These are phyloP conservation scores for Phaenicophaeus curvirostris DNA, from an alignment of 2,797 vertebrate genomes.

Conservation along the genomic window DNA sequence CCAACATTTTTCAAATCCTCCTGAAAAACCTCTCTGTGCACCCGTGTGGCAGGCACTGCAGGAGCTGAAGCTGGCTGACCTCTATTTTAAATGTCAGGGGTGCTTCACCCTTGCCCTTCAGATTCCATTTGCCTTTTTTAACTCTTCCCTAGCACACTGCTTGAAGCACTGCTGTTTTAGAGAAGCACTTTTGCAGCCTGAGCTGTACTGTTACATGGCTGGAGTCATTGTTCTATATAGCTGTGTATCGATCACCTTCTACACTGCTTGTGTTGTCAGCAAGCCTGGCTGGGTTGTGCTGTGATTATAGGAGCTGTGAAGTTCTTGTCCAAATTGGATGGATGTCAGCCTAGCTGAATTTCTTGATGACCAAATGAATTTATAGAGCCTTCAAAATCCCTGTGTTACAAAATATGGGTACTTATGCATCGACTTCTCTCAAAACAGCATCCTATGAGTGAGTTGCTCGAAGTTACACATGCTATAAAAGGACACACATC, in stretches of 20 bases:
- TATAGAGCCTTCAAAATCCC: not conserved
- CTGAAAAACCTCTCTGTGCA: not conserved
- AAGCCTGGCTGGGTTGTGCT: not conserved
- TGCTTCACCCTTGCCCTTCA: not conserved
- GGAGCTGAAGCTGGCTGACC: constrained; percentile 28
- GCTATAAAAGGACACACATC: not conserved
- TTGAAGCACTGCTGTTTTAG: accelerated
- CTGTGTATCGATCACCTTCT: too few relatives aligned
- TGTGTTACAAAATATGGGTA: not conserved
- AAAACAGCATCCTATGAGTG: not conserved
- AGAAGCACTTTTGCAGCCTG: not conserved
- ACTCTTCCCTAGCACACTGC: not conserved
- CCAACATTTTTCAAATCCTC: not conserved
- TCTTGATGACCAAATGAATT: not conserved
- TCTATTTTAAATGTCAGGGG: constrained; percentile 50
- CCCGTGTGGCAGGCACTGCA: not conserved
- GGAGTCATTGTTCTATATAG: accelerated
- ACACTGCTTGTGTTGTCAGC: accelerated
- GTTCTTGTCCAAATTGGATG: not conserved
- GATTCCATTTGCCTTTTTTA: not conserved
- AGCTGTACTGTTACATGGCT: accelerated
- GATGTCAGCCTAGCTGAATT: not conserved
- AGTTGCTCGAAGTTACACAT: not conserved
- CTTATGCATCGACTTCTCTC: not conserved
- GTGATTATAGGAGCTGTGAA: not conserved